Evolutionary conservation across 2,113 vertebrate genomes (phyloP).

Genomic region (Oriolus oriolus): DNA sequence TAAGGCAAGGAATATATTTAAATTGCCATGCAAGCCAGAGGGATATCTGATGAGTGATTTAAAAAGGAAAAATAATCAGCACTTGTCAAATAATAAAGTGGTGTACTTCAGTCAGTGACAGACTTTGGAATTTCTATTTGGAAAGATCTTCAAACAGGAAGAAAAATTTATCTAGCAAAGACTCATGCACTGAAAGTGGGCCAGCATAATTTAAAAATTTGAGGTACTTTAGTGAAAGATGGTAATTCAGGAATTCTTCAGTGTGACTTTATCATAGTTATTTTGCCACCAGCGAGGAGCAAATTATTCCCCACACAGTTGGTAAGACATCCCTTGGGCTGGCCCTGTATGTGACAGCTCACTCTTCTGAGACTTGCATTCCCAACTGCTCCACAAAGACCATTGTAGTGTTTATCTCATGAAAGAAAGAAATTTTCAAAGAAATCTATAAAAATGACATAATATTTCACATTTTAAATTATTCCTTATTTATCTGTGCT

Average conservation of each 20-base stretch:
- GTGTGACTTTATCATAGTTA: background rate
- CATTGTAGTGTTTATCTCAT: background rate
- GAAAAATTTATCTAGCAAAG: background rate
- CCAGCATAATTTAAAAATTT: background rate
- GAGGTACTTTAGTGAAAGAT: background rate
- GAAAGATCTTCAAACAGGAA: background rate
- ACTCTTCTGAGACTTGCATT: background rate
- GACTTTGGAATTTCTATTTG: background rate
- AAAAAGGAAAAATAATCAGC: slow-evolving; percentile 6
- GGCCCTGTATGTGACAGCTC: background rate
- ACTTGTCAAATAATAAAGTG: slow-evolving; percentile 54
- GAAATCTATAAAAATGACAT: background rate
- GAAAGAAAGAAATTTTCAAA: background rate
- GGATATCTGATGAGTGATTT: slow-evolving; percentile 9
- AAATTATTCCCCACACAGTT: background rate
- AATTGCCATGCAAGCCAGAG: background rate
- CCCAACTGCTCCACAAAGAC: background rate
- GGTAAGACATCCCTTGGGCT: background rate
- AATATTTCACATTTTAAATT: background rate
- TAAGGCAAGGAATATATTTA: background rate
- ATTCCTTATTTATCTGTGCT: background rate
- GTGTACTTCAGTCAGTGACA: background rate
- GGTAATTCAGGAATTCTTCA: background rate
- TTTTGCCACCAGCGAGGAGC: background rate
- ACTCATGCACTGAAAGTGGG: background rate